These are phyloP conservation scores for Trypoxylon attenuatum DNA, from an alignment of 2,888 invertebrate species.

Conservation along the genomic window DNA sequence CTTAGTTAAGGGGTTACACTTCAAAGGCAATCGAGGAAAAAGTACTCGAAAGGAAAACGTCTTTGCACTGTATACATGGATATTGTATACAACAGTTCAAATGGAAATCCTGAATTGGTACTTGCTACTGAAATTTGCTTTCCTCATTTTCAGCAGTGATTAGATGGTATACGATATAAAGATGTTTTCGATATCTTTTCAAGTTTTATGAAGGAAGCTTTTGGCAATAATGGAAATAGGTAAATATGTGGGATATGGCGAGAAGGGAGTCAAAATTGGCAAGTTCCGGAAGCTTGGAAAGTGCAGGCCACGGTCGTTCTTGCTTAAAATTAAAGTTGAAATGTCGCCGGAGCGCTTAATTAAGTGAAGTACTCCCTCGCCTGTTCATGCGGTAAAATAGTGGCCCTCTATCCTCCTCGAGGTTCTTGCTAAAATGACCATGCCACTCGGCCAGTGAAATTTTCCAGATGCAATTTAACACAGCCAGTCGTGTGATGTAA, in stretches of 20 bases:
- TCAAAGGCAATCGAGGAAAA: neutral
- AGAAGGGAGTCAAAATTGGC: too few species aligned
- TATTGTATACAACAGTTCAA: too few species aligned
- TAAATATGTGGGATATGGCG: too few species aligned
- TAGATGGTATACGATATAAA: too few species aligned
- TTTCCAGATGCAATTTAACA: neutral
- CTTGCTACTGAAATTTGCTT: too few species aligned
- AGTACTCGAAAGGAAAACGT: neutral
- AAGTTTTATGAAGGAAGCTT: too few species aligned
- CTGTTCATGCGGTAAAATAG: conserved; percentile 32
- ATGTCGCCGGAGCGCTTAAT: conserved; percentile 47
- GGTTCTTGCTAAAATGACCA: neutral
- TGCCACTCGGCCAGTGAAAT: neutral
- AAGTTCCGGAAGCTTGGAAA: neutral
- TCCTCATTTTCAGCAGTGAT: too few species aligned
- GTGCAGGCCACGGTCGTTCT: conserved; percentile 3
- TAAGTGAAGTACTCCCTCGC: conserved; percentile 50
- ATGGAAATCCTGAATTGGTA: too few species aligned
- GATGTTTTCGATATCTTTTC: too few species aligned
- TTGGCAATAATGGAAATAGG: too few species aligned
- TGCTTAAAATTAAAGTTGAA: conserved; percentile 50
- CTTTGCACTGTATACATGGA: too few species aligned
- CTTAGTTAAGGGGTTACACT: too few species aligned
- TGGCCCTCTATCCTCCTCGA: conserved; percentile 20
- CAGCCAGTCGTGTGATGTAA: neutral